Evolutionary conservation across 2,113 vertebrate species (phyloP).

Genomic region (Apteryx mantelli): DNA sequence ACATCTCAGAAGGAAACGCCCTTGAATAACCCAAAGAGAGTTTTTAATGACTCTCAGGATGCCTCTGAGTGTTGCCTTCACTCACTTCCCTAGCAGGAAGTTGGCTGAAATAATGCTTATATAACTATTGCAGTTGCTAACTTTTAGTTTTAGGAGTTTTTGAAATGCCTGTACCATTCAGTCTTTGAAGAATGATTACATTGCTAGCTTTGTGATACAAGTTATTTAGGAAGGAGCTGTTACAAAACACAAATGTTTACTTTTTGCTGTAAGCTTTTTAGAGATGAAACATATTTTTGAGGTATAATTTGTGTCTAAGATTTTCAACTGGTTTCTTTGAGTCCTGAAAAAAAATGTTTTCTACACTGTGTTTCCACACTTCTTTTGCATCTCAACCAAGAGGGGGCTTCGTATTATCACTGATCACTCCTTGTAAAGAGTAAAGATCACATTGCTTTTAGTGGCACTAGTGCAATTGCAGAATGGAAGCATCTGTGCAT

Average conservation of each 20-base stretch:
- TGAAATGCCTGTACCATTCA: not conserved
- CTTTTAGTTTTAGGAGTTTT: not conserved
- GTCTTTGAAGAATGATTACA: not conserved
- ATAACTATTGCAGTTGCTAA: not conserved
- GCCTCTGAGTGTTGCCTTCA: not conserved
- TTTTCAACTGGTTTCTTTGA: not conserved
- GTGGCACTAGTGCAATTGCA: not conserved
- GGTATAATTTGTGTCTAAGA: not conserved
- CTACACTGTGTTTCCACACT: fast-evolving
- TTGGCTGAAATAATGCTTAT: not conserved
- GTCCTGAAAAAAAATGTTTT: not conserved
- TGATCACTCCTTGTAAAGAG: not conserved
- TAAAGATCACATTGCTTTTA: not conserved
- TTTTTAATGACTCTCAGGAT: not conserved
- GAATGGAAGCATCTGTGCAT: not conserved
- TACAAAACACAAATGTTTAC: not conserved
- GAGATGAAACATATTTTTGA: not conserved
- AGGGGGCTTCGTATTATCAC: not conserved
- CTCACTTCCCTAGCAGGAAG: not conserved
- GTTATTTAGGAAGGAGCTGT: not conserved
- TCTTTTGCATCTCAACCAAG: not conserved
- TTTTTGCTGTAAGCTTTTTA: not conserved
- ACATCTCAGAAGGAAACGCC: not conserved
- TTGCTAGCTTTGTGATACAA: not conserved
- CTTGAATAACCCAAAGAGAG: not conserved